Percentiles rank a stretch among this genome's conserved stretches.
Conservation (phyloP, 1,140 invertebrate genomes). For the Trichonephila clavata region DNA sequence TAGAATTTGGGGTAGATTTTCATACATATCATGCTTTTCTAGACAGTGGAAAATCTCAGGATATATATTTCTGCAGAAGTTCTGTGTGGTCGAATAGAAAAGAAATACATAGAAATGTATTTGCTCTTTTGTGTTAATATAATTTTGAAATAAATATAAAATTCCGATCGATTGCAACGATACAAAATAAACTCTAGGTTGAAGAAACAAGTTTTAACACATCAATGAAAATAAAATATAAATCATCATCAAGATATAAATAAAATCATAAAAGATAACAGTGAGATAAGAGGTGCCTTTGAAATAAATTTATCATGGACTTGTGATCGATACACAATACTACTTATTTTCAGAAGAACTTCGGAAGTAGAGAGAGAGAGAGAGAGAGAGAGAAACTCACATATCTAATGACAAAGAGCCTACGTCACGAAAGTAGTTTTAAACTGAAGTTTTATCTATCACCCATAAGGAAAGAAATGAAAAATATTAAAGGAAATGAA, state of each 20-base stretch:
- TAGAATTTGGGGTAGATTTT: too few relatives aligned
- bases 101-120: too few relatives aligned
- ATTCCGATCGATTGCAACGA: not conserved
- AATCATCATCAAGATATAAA: not conserved
- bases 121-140: too few relatives aligned
- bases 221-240: not conserved
- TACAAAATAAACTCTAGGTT: not conserved
- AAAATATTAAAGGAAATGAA: constrained; percentile 17
- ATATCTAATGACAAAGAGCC: constrained; percentile 41
- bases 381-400: too few relatives aligned
- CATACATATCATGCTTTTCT: too few relatives aligned
- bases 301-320: not conserved
- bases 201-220: not conserved
- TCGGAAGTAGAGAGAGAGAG: not conserved
- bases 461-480: constrained; percentile 5
- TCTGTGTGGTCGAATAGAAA: too few relatives aligned
- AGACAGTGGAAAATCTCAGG: too few relatives aligned
- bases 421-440: constrained; percentile 26
- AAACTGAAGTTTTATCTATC: constrained; percentile 35
- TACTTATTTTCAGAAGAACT: constrained; percentile 5
- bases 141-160: too few relatives aligned
- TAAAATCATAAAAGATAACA: constrained; percentile 7
- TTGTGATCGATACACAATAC: constrained; percentile 24
- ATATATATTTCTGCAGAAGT: too few relatives aligned
- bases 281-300: not conserved